Evolutionary conservation across 2,113 vertebrate genomes (phyloP).

Genomic region (Vulpes vulpes): DNA sequence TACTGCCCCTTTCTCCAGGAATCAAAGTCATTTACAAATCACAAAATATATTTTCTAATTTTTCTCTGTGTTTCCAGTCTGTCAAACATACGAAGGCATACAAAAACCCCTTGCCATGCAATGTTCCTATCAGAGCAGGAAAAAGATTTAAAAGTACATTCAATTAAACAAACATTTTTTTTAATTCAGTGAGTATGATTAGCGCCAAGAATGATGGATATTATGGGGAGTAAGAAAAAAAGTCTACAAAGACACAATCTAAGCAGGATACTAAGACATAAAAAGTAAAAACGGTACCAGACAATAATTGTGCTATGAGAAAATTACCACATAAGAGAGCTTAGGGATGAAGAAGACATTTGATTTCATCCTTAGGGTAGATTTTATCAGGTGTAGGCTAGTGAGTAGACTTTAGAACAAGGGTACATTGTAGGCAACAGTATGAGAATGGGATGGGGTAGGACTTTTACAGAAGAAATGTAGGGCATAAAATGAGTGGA

Average conservation of each 20-base stretch:
- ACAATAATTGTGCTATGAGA: background rate
- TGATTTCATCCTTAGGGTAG: background rate
- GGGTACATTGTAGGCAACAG: background rate
- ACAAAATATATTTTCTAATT: slow-evolving; percentile 19
- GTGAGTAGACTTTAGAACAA: background rate
- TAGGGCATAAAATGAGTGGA: background rate
- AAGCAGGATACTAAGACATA: background rate
- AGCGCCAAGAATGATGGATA: background rate
- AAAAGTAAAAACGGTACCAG: background rate
- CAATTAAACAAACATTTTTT: background rate
- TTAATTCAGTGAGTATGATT: background rate
- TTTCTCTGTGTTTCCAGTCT: background rate
- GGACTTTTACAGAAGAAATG: background rate
- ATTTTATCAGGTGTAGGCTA: background rate
- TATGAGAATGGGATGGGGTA: background rate
- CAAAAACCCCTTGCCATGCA: background rate
- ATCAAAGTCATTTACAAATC: slow-evolving; percentile 51
- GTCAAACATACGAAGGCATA: background rate
- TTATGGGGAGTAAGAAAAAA: background rate
- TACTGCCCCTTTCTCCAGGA: background rate
- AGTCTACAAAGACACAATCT: background rate
- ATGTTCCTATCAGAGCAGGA: background rate
- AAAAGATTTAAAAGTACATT: slow-evolving; percentile 31
- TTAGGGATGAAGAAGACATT: background rate
- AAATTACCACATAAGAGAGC: background rate